phyloP scores from a whole-genome alignment of 2,797 vertebrate species.

The Coccyzus lansbergi region DNA sequence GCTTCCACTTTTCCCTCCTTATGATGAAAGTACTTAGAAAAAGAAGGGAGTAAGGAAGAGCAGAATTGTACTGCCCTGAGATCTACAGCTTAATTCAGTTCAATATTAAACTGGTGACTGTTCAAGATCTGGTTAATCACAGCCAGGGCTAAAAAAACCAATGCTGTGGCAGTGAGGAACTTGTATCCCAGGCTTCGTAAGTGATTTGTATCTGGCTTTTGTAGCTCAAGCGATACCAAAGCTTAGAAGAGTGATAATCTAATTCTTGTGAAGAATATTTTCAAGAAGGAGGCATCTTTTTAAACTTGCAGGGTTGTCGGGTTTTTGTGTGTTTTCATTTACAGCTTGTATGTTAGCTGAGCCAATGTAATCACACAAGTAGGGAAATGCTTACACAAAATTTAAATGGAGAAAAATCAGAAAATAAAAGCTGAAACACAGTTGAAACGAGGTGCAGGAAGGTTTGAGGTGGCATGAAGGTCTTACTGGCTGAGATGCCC shows the following conservation, averaged over 20 bases:
- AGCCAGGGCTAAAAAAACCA: background rate
- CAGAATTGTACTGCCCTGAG: background rate
- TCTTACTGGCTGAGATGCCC: background rate
- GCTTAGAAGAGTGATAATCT: background rate
- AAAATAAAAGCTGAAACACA: background rate
- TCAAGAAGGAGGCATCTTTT: background rate
- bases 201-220: background rate
- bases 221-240: background rate
- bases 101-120: slow-evolving; percentile 15
- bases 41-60: background rate
- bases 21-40: background rate
- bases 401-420: background rate
- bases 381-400: background rate
- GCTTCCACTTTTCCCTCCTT: background rate
- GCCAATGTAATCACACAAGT: background rate
- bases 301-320: background rate
- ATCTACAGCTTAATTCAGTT: background rate
- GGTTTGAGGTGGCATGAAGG: background rate
- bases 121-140: background rate
- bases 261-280: background rate
- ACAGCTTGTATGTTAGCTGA: background rate
- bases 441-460: background rate
- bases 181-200: background rate
- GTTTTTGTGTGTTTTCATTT: background rate
- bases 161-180: background rate